Percentiles rank a stretch among this genome's conserved stretches.
Evolutionary conservation across 2,888 invertebrate species (phyloP).

Genomic region (Phyto melanocephala): DNA sequence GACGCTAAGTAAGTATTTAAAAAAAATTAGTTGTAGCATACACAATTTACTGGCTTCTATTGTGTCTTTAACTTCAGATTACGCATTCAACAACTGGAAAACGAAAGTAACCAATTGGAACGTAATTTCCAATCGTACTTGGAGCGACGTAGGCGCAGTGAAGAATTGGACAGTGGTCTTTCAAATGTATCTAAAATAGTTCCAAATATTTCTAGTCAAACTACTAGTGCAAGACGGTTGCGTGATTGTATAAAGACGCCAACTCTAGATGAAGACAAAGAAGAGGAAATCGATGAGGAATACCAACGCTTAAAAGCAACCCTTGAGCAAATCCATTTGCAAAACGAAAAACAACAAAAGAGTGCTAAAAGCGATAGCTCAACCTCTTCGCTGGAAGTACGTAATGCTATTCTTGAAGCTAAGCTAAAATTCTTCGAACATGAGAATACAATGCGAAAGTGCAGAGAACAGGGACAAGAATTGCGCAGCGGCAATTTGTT

Average conservation of each 20-base stretch:
- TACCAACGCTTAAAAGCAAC: slow-evolving; percentile 49
- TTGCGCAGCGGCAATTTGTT: slow-evolving; percentile 16
- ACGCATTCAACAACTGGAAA: slow-evolving; percentile 75
- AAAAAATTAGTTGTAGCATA: background rate
- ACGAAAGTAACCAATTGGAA: slow-evolving; percentile 76
- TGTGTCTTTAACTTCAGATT: slow-evolving; percentile 66
- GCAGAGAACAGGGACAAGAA: slow-evolving; percentile 39
- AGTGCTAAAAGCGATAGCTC: slow-evolving; percentile 22
- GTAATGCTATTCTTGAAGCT: slow-evolving; percentile 66
- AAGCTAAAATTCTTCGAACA: slow-evolving; percentile 65
- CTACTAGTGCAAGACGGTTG: background rate
- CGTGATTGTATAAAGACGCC: background rate
- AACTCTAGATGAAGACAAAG: background rate
- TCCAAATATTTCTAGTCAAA: background rate
- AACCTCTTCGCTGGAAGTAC: slow-evolving; percentile 37
- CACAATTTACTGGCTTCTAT: background rate
- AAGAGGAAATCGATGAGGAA: slow-evolving; percentile 42
- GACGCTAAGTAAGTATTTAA: slow-evolving; percentile 70
- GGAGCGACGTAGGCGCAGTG: slow-evolving; percentile 68
- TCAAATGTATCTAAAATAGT: background rate
- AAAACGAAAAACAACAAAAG: background rate
- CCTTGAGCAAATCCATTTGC: slow-evolving; percentile 25
- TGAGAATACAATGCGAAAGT: slow-evolving; percentile 33
- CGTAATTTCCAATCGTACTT: slow-evolving; percentile 74
- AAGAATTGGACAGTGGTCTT: slow-evolving; percentile 43